A percentile compares a stretch with the other conserved stretches of the same genome.
phyloP scores from a whole-genome alignment of 30 jellyfish, hydroid and myxozoan species.

The Hydra vulgaris region DNA sequence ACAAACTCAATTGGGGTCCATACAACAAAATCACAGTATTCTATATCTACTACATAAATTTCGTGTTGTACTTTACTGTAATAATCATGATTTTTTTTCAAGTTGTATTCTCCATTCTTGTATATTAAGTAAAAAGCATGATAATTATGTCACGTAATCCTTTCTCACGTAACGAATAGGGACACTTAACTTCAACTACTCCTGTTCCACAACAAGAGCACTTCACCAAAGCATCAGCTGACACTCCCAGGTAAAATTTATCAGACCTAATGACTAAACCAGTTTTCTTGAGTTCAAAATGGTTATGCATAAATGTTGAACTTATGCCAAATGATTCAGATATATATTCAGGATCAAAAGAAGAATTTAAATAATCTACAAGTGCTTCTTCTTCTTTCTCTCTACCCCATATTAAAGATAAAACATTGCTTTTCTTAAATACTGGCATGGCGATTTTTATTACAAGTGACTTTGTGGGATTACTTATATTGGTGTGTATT shows the following conservation, averaged over 20 bases:
- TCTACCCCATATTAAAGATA: constrained; percentile 17
- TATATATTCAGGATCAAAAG: constrained; percentile 3
- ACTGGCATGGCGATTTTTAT: constrained; percentile 1
- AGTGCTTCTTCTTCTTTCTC: constrained; percentile 22
- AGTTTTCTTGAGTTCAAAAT: not conserved
- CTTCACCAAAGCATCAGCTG: constrained; percentile 18
- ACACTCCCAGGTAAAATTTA: not conserved
- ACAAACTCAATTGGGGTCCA: constrained; percentile 13
- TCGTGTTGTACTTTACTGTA: constrained; percentile 1
- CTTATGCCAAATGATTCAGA: not conserved
- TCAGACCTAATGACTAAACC: constrained; percentile 10
- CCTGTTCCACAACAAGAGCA: constrained; percentile 18
- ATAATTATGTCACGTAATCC: not conserved
- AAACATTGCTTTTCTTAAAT: not conserved
- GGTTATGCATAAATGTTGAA: not conserved
- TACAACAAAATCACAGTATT: constrained; percentile 15
- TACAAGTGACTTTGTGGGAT: constrained; percentile 10
- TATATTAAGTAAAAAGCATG: not conserved
- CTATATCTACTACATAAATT: not conserved
- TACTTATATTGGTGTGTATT: not conserved
- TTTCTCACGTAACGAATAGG: not conserved
- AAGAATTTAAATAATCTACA: not conserved
- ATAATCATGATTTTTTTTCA: not conserved
- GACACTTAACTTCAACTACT: constrained; percentile 14
- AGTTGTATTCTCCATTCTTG: not conserved